Evolutionary conservation across 2,113 vertebrate genomes (phyloP).

Genomic region (Aramus guarauna): DNA sequence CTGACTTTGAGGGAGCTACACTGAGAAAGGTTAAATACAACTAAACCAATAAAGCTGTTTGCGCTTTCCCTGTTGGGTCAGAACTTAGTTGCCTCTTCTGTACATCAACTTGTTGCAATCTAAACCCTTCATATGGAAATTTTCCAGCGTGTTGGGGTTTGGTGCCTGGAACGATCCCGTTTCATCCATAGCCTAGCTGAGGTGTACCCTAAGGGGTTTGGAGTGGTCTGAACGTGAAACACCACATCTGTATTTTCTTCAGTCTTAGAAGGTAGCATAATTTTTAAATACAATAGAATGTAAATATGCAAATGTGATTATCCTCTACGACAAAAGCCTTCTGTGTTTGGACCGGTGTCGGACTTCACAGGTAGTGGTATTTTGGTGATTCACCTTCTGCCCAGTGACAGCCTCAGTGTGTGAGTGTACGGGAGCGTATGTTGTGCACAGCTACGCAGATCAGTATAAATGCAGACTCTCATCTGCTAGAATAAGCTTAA

Average conservation of each 20-base stretch:
- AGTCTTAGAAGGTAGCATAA: neutral
- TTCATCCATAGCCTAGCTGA: neutral
- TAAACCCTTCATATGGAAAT: neutral
- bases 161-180: neutral
- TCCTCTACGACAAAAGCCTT: neutral
- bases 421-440: neutral
- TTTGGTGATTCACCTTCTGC: neutral
- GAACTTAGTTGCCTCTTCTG: neutral
- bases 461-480: neutral
- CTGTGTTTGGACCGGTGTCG: neutral
- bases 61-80: neutral
- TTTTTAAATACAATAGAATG: neutral
- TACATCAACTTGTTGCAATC: neutral
- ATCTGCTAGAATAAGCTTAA: neutral
- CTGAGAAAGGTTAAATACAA: neutral
- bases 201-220: neutral
- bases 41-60: neutral
- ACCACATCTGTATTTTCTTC: neutral
- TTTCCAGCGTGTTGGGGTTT: neutral
- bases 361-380: too few relatives aligned
- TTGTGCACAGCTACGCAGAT: too few relatives aligned
- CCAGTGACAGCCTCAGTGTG: accelerated
- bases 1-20: neutral
- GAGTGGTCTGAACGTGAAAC: neutral
- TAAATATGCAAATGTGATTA: neutral